A percentile compares a stretch with the other conserved stretches of the same genome.
Evolutionary conservation across 2,797 vertebrate genomes (phyloP).

Genomic region (Euphonia xanthogaster): DNA sequence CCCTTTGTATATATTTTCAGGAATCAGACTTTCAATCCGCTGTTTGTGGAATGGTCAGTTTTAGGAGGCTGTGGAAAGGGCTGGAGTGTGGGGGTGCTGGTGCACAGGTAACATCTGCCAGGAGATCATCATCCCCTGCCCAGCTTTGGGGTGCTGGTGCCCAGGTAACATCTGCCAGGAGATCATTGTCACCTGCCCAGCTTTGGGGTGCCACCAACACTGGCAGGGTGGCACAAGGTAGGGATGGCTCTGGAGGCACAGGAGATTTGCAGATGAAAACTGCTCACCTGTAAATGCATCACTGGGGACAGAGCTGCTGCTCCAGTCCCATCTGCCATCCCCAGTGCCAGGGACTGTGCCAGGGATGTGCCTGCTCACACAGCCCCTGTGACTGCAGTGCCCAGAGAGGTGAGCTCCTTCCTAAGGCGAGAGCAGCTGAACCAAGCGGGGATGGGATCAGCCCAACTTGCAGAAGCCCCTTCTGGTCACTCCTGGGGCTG

Average conservation of each 20-base stretch:
- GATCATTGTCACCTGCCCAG: not conserved
- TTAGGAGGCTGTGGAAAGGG: not conserved
- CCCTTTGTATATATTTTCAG: not conserved
- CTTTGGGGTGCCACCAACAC: not conserved
- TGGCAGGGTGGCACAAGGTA: not conserved
- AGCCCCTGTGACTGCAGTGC: not conserved
- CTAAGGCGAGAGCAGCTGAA: not conserved
- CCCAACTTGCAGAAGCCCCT: not conserved
- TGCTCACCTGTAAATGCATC: not conserved
- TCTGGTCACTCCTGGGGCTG: not conserved
- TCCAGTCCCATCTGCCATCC: not conserved
- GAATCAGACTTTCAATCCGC: not conserved
- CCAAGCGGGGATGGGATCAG: not conserved
- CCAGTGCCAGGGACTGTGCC: not conserved
- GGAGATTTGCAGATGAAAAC: not conserved
- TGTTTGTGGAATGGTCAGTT: not conserved
- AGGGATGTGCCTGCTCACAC: not conserved
- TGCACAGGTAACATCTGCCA: not conserved
- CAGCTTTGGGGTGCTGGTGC: not conserved
- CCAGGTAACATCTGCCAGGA: not conserved
- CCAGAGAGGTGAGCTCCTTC: not conserved
- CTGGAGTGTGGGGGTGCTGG: not conserved
- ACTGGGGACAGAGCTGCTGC: not conserved
- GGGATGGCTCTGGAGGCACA: not conserved
- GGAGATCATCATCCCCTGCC: not conserved